Evolutionary conservation across 2,113 vertebrate genomes (phyloP).

Genomic region (Zingel zingel): DNA sequence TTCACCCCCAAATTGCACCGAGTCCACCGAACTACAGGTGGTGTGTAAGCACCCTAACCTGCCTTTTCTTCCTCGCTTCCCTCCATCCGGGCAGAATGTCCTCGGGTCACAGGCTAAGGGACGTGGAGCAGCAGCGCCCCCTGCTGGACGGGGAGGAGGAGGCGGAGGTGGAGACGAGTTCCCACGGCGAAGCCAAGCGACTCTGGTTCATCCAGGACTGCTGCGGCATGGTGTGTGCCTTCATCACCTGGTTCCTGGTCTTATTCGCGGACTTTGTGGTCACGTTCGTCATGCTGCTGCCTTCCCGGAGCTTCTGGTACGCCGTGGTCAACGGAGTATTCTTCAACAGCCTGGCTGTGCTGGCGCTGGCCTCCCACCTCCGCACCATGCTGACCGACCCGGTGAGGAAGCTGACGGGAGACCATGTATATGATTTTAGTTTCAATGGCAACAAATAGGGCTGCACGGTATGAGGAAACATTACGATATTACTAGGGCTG

Average conservation of each 20-base stretch:
- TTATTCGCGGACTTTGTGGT: conserved; percentile 49
- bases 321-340: conserved; percentile 44
- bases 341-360: conserved; percentile 51
- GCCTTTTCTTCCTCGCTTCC: background rate
- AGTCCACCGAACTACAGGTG: no score
- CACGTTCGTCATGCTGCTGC: conserved; percentile 56
- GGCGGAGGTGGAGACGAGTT: background rate
- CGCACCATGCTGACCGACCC: conserved; percentile 56
- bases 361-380: conserved; percentile 49
- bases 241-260: conserved; percentile 55
- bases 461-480: no score
- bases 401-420: conserved; percentile 10
- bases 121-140: conserved; percentile 49
- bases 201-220: conserved; percentile 56
- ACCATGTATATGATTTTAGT: background rate
- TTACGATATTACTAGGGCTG: no score
- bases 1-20: no score
- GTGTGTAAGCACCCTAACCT: background rate
- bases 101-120: conserved; percentile 34
- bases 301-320: conserved; percentile 49
- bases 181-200: background rate
- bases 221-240: conserved; percentile 49
- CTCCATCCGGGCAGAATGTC: conserved; percentile 25
- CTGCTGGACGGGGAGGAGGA: conserved; percentile 32
- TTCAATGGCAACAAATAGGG: background rate